Base-by-base conservation (phyloP, 2,888 invertebrate species). In the Hirtodrosophila confusa region DNA sequence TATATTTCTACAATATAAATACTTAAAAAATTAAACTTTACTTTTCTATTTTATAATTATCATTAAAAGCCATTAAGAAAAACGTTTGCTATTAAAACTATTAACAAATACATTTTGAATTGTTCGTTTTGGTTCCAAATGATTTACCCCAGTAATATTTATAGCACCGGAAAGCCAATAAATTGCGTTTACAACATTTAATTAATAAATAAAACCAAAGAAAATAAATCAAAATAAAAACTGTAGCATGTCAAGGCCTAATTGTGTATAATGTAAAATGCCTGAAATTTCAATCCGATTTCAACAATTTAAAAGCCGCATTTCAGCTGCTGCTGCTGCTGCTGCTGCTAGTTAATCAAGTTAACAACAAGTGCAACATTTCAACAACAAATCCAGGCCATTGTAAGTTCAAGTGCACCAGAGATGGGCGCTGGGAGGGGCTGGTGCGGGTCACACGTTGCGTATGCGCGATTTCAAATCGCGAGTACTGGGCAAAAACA, bases 391-490 rank as follows among this genome's bases (percentile, higher is more conserved):
- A 75, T 56, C 47, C 73, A 76, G 76, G 70, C 61, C 74, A 74
- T 51, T 8, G 24, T 29, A 58, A 50, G 82, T 82, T 82, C 82
- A 82, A 82, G 87, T 82, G 87, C 82, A 84, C 43, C 56, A 11
- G 6, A 27, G 11, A 45, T 36, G 57, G 71, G 45, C 35, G 17
- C n/a, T 24, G 48, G 31, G 10, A 9, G 12, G 37, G 49, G 24
- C 57, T 55, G 56, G 37, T 54, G 55, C 64, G 50, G 68, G 72
- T 75, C 78, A 64, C 62, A 80, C 86, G 49, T 87, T 87, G 86
- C 82, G 82, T 85, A 87, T 82, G 79, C 87, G 87, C 75, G 45
- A 82, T 78, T 87, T 80, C 66, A 68, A 75, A 69, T 67, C 54
- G 62, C 62, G 45, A 45, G 33, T 51, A 45, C 11, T 6, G 1